Percentiles rank a stretch among this genome's conserved stretches.
Evolutionary conservation across 2,113 vertebrate genomes (phyloP).

Genomic region (Redunca redunca): DNA sequence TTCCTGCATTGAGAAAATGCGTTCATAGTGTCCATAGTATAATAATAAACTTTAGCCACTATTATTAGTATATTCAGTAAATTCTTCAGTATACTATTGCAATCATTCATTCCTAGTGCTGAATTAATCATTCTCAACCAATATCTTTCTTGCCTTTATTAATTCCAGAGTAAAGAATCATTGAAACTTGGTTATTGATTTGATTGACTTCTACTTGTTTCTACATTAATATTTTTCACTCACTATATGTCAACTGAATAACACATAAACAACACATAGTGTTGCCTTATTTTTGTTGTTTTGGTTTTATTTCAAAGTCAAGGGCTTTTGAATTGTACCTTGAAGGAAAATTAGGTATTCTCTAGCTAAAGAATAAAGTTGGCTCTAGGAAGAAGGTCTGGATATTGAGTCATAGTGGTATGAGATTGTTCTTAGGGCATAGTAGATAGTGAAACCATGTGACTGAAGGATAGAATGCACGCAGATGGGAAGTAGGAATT

Average conservation of each 20-base stretch:
- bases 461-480: background rate
- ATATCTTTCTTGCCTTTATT: background rate
- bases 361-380: background rate
- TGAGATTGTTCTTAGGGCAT: background rate
- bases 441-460: accelerated
- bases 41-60: background rate
- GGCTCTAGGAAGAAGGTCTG: background rate
- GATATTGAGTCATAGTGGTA: background rate
- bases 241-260: background rate
- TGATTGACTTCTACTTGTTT: background rate
- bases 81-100: background rate
- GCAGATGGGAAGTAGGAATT: background rate
- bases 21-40: background rate
- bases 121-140: background rate
- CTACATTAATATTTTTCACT: background rate
- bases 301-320: background rate
- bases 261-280: background rate
- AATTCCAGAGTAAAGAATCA: background rate
- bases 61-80: background rate
- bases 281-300: background rate
- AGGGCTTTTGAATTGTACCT: background rate
- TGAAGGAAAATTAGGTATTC: background rate
- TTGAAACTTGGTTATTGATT: background rate
- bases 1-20: background rate
- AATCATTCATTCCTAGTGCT: background rate